Evolutionary conservation across 2,113 vertebrate species (phyloP).

Genomic region (Poecile atricapillus): DNA sequence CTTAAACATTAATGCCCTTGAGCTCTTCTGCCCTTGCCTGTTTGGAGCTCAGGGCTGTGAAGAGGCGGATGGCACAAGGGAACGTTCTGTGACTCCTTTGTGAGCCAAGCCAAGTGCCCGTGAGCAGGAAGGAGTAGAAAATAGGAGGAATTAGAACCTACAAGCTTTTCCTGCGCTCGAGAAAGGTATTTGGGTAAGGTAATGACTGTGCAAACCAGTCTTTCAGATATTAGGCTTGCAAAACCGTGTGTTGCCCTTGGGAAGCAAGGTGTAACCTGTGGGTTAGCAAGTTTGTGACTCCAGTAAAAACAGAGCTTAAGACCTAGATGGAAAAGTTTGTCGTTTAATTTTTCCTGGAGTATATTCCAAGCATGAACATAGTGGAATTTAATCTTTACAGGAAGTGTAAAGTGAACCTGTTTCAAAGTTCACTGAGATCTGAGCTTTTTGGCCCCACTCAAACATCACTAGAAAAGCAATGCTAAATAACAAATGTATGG

Average conservation of each 20-base stretch:
- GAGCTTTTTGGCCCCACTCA: not conserved
- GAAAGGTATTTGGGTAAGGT: not conserved
- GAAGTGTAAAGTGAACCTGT: not conserved
- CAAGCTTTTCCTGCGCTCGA: not conserved
- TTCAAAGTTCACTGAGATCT: not conserved
- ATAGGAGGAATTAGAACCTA: not conserved
- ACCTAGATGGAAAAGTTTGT: not conserved
- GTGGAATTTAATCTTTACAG: not conserved
- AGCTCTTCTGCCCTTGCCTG: not conserved
- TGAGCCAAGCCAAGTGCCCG: not conserved
- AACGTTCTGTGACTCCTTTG: fast-evolving
- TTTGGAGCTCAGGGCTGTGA: fast-evolving
- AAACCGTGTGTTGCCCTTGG: not conserved
- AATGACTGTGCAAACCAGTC: not conserved
- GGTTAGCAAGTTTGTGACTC: not conserved
- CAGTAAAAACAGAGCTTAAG: not conserved
- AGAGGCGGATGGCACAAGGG: not conserved
- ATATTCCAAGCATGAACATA: not conserved
- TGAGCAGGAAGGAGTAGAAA: not conserved
- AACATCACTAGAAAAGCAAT: not conserved
- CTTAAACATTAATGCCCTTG: fast-evolving
- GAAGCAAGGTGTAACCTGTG: not conserved
- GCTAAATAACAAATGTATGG: not conserved
- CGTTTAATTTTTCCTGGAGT: not conserved
- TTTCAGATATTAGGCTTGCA: not conserved